These are phyloP conservation scores for Caenorhabditis inopinata DNA, from an alignment of 1,140 invertebrate species.

Conservation along the genomic window DNA sequence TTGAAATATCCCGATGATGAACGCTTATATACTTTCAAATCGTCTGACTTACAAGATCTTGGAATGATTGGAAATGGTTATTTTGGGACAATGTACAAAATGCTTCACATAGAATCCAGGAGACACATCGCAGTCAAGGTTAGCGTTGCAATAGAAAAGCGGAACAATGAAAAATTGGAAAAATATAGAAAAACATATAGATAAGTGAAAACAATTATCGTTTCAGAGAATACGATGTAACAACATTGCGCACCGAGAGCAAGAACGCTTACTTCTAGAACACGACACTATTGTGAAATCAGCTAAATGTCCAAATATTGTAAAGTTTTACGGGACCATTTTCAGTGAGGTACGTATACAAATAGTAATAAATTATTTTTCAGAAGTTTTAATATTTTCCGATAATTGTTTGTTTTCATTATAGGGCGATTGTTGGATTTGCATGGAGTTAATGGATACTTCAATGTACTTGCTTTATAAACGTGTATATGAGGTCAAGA, in stretches of 20 bases:
- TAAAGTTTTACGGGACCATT: slow-evolving; percentile 93
- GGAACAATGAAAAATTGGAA: no score
- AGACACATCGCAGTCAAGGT: slow-evolving; percentile 91
- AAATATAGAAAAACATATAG: no score
- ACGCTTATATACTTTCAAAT: neutral
- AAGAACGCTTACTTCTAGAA: slow-evolving; percentile 91
- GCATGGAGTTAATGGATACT: slow-evolving; percentile 99
- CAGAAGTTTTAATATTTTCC: no score
- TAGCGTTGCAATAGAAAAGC: no score
- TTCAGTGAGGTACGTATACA: slow-evolving; percentile 78
- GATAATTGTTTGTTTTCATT: no score
- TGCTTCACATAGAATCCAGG: slow-evolving; percentile 82
- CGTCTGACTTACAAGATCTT: neutral
- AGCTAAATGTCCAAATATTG: slow-evolving; percentile 89
- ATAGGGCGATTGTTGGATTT: slow-evolving; percentile 94
- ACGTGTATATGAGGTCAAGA: slow-evolving; percentile 78
- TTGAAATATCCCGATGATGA: neutral
- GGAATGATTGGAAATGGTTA: slow-evolving; percentile 80
- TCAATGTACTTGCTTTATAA: slow-evolving; percentile 99
- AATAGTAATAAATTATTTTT: slow-evolving; percentile 18
- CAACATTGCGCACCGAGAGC: slow-evolving; percentile 89
- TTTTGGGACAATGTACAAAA: slow-evolving; percentile 93
- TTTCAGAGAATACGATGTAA: slow-evolving; percentile 80
- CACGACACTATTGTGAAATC: slow-evolving; percentile 93
- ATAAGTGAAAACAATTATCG: slow-evolving; percentile 34